Evolutionary conservation across 2,888 invertebrate species (phyloP).

Genomic region (Macrophya annulata): DNA sequence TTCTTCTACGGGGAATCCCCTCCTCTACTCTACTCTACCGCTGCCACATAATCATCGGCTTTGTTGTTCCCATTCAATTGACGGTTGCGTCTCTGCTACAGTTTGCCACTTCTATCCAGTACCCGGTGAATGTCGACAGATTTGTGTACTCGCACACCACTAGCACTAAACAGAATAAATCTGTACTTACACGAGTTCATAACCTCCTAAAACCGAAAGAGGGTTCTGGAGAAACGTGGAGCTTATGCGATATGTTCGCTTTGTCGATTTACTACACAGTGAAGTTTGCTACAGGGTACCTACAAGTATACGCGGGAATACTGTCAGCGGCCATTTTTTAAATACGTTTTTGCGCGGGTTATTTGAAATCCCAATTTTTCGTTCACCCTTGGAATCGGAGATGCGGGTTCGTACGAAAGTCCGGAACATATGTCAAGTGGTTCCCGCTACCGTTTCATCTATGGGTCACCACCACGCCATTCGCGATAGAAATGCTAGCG

Average conservation of each 20-base stretch:
- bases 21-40: slow-evolving; percentile 1
- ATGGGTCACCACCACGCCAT: background rate
- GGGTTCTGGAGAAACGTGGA: background rate
- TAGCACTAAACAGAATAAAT: background rate
- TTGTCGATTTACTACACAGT: background rate
- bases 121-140: background rate
- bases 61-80: slow-evolving; percentile 49
- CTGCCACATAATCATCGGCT: slow-evolving; percentile 48
- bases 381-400: background rate
- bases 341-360: background rate
- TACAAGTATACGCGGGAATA: too few species aligned
- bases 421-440: slow-evolving; percentile 54
- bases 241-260: background rate
- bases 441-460: slow-evolving; percentile 30
- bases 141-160: background rate
- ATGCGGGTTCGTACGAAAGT: slow-evolving; percentile 16
- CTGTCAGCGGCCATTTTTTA: background rate
- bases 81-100: slow-evolving; percentile 38
- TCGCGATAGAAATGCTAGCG: slow-evolving; percentile 12
- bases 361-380: background rate
- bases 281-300: background rate
- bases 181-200: background rate
- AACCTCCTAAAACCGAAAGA: background rate
- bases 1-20: slow-evolving; percentile 15
- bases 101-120: slow-evolving; percentile 46